phyloP scores from a whole-genome alignment of 2,113 vertebrate genomes.

The Neogobius melanostomus region DNA sequence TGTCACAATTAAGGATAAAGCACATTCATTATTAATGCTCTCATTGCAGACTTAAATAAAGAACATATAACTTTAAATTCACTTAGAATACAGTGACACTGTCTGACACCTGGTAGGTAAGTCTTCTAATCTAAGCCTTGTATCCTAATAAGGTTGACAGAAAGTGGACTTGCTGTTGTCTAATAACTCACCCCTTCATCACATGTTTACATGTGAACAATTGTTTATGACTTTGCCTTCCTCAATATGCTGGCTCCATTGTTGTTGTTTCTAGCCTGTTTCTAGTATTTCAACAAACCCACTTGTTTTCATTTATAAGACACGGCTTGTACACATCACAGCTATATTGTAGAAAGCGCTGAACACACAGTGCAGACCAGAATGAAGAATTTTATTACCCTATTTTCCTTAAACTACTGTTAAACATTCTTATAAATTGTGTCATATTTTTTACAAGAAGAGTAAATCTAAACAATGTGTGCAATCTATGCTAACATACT shows the following conservation, averaged over 20 bases:
- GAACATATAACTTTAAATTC: no score
- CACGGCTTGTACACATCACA: constrained; percentile 29
- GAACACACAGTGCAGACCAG: constrained; percentile 22
- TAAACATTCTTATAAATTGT: background rate
- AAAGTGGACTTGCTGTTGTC: constrained; percentile 24
- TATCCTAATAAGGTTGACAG: constrained; percentile 20
- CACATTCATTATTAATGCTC: no score
- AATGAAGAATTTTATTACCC: background rate
- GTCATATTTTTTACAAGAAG: background rate
- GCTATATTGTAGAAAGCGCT: constrained; percentile 18
- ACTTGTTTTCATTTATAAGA: constrained; percentile 43
- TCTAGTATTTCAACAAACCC: constrained; percentile 6
- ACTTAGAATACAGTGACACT: no score
- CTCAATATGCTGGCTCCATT: constrained; percentile 37
- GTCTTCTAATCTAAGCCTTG: no score
- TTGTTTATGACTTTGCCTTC: constrained; percentile 35
- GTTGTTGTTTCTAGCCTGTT: constrained; percentile 12
- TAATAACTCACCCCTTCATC: constrained; percentile 11
- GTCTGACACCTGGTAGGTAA: no score
- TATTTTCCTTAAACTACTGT: no score
- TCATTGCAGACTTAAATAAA: no score
- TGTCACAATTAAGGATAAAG: no score
- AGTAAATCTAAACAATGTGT: constrained; percentile 2
- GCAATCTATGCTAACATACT: constrained; percentile 23
- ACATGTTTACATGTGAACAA: constrained; percentile 56